Evolutionary conservation across 2,888 invertebrate genomes (phyloP).

Genomic region (Zeuzera pyrina): DNA sequence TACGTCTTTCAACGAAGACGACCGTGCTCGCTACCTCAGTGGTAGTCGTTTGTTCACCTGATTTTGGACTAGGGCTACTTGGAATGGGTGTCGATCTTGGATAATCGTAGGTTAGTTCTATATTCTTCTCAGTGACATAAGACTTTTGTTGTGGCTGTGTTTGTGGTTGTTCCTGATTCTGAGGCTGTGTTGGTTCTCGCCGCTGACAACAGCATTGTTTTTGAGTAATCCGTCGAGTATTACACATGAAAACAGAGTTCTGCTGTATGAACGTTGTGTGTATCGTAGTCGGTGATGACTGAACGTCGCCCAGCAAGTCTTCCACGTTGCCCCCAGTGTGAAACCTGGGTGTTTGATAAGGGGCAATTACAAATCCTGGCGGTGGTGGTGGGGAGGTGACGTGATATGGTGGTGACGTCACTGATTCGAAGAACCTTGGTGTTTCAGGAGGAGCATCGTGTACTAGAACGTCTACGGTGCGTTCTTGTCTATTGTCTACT

Average conservation of each 20-base stretch:
- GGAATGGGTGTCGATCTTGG: constrained; percentile 55
- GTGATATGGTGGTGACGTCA: constrained; percentile 55
- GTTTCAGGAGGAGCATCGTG: constrained; percentile 56
- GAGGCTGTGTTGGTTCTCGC: constrained; percentile 25
- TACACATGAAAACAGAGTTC: constrained; percentile 67
- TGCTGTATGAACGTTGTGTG: constrained; percentile 63
- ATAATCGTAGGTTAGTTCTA: constrained; percentile 65
- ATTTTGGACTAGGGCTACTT: constrained; percentile 40
- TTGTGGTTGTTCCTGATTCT: constrained; percentile 23
- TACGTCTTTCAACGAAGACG: constrained; percentile 62
- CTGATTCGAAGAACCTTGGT: constrained; percentile 58
- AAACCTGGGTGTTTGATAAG: constrained; percentile 54
- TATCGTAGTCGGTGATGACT: constrained; percentile 55
- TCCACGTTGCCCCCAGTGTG: constrained; percentile 78
- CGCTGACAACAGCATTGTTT: constrained; percentile 57
- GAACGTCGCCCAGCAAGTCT: constrained; percentile 78
- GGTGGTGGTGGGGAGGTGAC: constrained; percentile 39
- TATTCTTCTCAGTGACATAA: constrained; percentile 67
- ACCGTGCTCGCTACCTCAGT: constrained; percentile 69
- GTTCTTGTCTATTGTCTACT: constrained; percentile 42
- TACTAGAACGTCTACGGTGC: constrained; percentile 58
- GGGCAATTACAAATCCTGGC: constrained; percentile 56
- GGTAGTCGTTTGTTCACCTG: constrained; percentile 49
- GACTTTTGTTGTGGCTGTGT: constrained; percentile 39
- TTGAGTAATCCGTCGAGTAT: constrained; percentile 54